These are phyloP conservation scores for Lasioglossum villosulum DNA, from an alignment of 2,888 invertebrate species.

Conservation along the genomic window DNA sequence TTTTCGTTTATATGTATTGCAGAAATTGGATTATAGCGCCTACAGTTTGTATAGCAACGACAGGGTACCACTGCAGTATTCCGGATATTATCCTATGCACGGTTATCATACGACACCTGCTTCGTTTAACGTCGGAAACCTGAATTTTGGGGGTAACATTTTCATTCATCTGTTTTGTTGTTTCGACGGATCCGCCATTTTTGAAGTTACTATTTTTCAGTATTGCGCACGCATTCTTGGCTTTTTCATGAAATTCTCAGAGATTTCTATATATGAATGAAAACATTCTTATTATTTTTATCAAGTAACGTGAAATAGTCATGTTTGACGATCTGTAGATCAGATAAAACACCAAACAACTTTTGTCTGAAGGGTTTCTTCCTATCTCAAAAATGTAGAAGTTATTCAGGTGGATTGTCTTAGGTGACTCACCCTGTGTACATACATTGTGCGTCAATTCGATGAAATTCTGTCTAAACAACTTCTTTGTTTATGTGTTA, in stretches of 20 bases:
- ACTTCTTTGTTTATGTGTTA: neutral
- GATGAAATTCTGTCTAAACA: neutral
- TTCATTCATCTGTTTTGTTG: neutral
- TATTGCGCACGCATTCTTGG: neutral
- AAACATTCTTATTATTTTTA: no score
- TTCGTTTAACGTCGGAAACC: conserved; percentile 81
- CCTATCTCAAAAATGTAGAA: no score
- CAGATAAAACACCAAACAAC: no score
- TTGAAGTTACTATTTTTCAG: neutral
- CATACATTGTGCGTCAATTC: no score
- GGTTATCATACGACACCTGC: conserved; percentile 81
- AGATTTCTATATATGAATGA: no score
- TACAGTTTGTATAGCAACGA: conserved; percentile 82
- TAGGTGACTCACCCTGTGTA: no score
- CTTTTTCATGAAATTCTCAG: neutral
- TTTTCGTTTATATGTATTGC: conserved; percentile 15
- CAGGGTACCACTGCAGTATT: conserved; percentile 83
- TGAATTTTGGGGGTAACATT: conserved; percentile 79
- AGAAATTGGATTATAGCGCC: conserved; percentile 82
- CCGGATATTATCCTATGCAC: conserved; percentile 82
- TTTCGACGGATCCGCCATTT: neutral
- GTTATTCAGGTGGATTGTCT: no score
- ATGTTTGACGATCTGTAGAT: no score
- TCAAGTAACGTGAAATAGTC: no score
- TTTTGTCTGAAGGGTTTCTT: no score